Percentiles rank a stretch among this genome's conserved stretches.
phyloP scores from a whole-genome alignment of 2,113 vertebrate genomes.

The Astatoreochromis straeleni region DNA sequence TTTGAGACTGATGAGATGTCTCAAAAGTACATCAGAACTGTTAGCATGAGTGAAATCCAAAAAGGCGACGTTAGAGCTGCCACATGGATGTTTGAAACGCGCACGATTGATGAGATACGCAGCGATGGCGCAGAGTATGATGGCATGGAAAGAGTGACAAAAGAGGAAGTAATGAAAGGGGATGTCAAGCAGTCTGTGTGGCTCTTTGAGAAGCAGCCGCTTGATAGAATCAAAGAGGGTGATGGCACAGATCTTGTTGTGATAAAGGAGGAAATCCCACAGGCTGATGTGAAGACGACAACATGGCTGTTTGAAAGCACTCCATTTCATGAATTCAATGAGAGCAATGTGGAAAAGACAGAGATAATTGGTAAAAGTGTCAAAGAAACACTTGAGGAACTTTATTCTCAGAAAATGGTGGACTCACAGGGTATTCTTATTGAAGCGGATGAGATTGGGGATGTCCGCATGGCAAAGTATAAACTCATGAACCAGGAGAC shows the following conservation, averaged over 20 bases:
- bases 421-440: slow-evolving; percentile 85
- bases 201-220: slow-evolving; percentile 87
- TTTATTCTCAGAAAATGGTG: slow-evolving; percentile 84
- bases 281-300: slow-evolving; percentile 83
- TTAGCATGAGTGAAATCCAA: slow-evolving; percentile 87
- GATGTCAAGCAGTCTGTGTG: slow-evolving; percentile 88
- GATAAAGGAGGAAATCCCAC: slow-evolving; percentile 79
- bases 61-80: slow-evolving; percentile 85
- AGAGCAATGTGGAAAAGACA: slow-evolving; percentile 71
- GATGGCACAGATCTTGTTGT: slow-evolving; percentile 62
- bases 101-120: slow-evolving; percentile 79
- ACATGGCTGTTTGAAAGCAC: slow-evolving; percentile 91
- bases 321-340: slow-evolving; percentile 80
- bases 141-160: slow-evolving; percentile 78
- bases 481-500: slow-evolving; percentile 81
- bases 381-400: slow-evolving; percentile 82
- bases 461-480: slow-evolving; percentile 89
- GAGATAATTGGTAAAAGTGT: slow-evolving; percentile 86
- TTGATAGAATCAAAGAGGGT: slow-evolving; percentile 79
- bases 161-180: slow-evolving; percentile 83
- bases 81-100: slow-evolving; percentile 90
- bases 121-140: slow-evolving; percentile 74
- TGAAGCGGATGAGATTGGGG: slow-evolving; percentile 84
- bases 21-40: slow-evolving; percentile 79
- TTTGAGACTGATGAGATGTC: slow-evolving; percentile 79